Conservation (phyloP, 2,888 invertebrate species). For the Chalcis sispes region DNA sequence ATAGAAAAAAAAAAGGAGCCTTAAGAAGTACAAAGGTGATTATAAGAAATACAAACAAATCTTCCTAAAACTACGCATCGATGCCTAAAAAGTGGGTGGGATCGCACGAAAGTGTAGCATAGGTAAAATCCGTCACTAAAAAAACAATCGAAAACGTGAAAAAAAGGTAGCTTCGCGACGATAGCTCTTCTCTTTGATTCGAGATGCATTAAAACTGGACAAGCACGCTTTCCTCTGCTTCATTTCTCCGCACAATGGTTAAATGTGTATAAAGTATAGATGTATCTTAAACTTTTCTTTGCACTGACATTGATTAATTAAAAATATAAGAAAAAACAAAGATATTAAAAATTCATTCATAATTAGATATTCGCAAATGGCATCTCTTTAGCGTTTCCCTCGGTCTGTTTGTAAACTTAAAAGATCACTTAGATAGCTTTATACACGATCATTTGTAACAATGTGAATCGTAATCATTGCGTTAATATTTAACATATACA, state of each 20-base stretch:
- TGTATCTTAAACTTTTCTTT: constrained; percentile 54
- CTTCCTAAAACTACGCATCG: constrained; percentile 70
- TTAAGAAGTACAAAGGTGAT: constrained; percentile 71
- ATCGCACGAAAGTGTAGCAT: constrained; percentile 62
- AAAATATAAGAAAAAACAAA: constrained; percentile 57
- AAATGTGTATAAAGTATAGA: constrained; percentile 60
- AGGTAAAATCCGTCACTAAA: constrained; percentile 59
- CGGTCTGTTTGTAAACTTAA: constrained; percentile 72
- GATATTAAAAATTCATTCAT: constrained; percentile 42
- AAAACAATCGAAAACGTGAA: constrained; percentile 62
- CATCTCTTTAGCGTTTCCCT: constrained; percentile 72
- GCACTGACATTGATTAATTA: constrained; percentile 57
- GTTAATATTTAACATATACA: constrained; percentile 76
- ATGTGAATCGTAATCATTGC: constrained; percentile 75
- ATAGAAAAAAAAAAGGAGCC: constrained; percentile 69
- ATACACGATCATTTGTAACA: constrained; percentile 76
- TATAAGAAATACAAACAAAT: constrained; percentile 74
- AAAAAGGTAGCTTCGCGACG: constrained; percentile 60
- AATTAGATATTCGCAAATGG: constrained; percentile 66
- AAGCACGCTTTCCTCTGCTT: constrained; percentile 49
- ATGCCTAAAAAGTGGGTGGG: constrained; percentile 68
- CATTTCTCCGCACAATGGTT: constrained; percentile 42
- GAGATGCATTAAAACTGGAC: constrained; percentile 48
- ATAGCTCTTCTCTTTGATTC: constrained; percentile 59
- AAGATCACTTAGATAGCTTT: constrained; percentile 75